A percentile compares a stretch with the other conserved stretches of the same genome.
These are phyloP conservation scores for Hypothenemus hampei DNA, from an alignment of 1,140 invertebrate species.

Conservation along the genomic window DNA sequence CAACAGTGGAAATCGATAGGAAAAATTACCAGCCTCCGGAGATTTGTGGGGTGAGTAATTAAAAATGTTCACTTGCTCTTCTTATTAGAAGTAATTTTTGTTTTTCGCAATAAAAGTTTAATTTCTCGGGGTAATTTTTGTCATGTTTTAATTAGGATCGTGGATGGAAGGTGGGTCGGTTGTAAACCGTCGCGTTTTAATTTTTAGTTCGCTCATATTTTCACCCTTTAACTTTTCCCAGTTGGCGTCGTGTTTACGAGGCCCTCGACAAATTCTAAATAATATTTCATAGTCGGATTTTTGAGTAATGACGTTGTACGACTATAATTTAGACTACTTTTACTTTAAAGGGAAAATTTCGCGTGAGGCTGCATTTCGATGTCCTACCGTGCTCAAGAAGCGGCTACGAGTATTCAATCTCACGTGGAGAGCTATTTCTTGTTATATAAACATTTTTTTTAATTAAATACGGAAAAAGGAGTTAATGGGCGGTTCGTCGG, in stretches of 20 bases:
- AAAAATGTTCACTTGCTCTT: not conserved
- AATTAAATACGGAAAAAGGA: too few species aligned
- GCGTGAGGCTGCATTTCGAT: constrained; percentile 11
- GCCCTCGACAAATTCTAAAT: not conserved
- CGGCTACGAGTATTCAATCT: too few species aligned
- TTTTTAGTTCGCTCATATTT: constrained; percentile 2
- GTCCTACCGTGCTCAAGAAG: constrained; percentile 5
- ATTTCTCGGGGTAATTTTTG: constrained; percentile 1
- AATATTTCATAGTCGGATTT: not conserved
- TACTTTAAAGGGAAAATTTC: constrained; percentile 10
- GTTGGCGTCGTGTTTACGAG: not conserved
- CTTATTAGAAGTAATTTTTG: too few species aligned
- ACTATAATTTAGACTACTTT: constrained; percentile 6
- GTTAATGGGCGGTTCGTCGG: too few species aligned
- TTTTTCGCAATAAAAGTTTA: constrained; percentile 8
- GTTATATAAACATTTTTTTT: too few species aligned
- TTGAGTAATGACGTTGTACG: not conserved
- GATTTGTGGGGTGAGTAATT: constrained; percentile 46
- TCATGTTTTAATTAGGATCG: constrained; percentile 5
- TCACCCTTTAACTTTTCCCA: not conserved
- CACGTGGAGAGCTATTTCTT: constrained; percentile 1
- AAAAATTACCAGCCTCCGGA: constrained; percentile 43
- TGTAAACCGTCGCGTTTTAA: not conserved
- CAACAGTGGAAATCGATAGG: constrained; percentile 17
- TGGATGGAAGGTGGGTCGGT: not conserved